Evolutionary conservation across 92 coral and sea anemone genomes (phyloP).

Genomic region (Parazoanthus darwini): DNA sequence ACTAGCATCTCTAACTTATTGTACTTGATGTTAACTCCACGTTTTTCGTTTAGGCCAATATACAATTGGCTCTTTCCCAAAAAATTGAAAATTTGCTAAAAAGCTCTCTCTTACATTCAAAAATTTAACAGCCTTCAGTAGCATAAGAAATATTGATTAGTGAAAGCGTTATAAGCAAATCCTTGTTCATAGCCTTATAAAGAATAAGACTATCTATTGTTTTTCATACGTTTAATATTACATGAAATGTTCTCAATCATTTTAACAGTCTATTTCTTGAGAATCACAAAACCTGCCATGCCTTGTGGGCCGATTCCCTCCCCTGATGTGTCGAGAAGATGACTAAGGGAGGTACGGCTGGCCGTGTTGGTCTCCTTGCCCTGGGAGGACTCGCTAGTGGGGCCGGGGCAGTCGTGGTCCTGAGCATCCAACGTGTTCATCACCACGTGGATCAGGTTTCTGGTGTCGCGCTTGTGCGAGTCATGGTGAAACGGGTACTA

Average conservation of each 20-base stretch:
- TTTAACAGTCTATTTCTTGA: no score
- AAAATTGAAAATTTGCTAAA: no score
- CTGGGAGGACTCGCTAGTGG: slow-evolving; percentile 45
- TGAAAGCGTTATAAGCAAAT: neutral
- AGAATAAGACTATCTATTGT: neutral
- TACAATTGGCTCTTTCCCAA: no score
- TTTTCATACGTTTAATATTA: neutral
- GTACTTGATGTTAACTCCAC: no score
- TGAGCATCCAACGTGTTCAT: slow-evolving; percentile 94
- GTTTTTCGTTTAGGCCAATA: no score
- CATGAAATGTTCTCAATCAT: neutral
- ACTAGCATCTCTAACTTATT: no score
- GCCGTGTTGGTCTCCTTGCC: slow-evolving; percentile 41
- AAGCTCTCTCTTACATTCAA: neutral
- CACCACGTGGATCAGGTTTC: slow-evolving; percentile 89
- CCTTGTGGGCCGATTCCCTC: slow-evolving; percentile 35
- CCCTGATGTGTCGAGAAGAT: slow-evolving; percentile 29
- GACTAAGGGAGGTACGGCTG: slow-evolving; percentile 41
- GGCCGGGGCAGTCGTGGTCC: slow-evolving; percentile 92
- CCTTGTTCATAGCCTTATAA: neutral
- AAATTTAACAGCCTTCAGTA: neutral
- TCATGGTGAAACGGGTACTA: slow-evolving; percentile 91
- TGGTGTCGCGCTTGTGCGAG: slow-evolving; percentile 88
- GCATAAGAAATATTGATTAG: neutral
- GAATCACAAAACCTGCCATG: neutral